Conservation (phyloP, 2,797 vertebrate genomes). For the Cossypha caffra region DNA sequence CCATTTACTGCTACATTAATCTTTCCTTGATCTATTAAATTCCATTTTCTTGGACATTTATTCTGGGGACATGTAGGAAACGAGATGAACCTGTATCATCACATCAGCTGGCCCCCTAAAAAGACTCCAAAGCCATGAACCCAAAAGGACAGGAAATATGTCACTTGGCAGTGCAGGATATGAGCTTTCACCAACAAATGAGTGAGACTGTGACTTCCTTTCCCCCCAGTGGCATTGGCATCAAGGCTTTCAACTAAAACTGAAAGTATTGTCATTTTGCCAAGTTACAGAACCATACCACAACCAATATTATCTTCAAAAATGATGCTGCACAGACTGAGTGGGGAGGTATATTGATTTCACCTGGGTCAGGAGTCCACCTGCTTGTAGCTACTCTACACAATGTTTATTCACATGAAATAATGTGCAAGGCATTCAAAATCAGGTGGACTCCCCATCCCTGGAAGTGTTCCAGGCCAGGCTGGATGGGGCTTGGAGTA, state of each 20-base stretch:
- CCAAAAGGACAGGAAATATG: not conserved
- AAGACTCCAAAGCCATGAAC: not conserved
- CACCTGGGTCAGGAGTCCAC: not conserved
- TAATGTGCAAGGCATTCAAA: not conserved
- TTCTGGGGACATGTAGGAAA: conserved; percentile 5
- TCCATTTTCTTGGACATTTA: conserved; percentile 34
- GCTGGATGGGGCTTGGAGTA: not conserved
- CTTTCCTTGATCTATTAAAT: conserved; percentile 56
- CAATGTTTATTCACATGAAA: not conserved
- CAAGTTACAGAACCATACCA: not conserved
- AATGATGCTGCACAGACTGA: not conserved
- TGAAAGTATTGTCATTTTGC: not conserved
- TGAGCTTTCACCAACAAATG: not conserved
- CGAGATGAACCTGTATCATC: not conserved
- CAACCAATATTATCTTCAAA: not conserved
- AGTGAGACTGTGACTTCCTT: not conserved
- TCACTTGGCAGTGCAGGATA: not conserved
- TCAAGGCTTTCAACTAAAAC: not conserved
- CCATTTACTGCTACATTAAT: conserved; percentile 69
- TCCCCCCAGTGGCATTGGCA: not conserved
- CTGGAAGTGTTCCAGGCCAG: not conserved
- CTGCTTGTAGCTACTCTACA: not conserved
- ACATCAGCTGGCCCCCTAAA: not conserved
- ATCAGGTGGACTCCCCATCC: not conserved
- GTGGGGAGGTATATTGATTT: fast-evolving